phyloP scores from a whole-genome alignment of 37 sponge, comb jelly and placozoan species.

The Oopsacas minuta region DNA sequence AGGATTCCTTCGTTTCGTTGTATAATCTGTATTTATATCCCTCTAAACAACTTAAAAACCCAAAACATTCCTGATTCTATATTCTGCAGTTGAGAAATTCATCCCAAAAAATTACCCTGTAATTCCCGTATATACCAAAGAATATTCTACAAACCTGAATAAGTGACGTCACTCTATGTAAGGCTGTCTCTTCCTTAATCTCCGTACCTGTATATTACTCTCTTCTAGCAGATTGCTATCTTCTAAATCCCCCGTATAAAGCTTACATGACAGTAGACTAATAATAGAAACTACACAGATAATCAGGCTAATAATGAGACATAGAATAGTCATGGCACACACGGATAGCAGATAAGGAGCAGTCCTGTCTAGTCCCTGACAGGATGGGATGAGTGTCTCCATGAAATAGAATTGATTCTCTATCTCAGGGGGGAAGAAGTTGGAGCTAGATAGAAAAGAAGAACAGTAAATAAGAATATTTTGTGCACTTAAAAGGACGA shows the following conservation, averaged over 20 bases:
- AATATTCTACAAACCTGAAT: too few relatives aligned
- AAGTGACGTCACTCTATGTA: not conserved
- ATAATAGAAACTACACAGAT: not conserved
- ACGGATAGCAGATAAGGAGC: slow-evolving; percentile 1
- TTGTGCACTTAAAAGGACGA: too few relatives aligned
- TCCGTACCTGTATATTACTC: not conserved
- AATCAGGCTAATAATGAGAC: not conserved
- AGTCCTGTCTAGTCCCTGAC: not conserved
- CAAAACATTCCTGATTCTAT: too few relatives aligned
- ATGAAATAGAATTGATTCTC: not conserved
- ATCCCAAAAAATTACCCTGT: too few relatives aligned
- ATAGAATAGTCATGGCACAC: not conserved
- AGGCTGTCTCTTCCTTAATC: not conserved
- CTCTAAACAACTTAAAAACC: too few relatives aligned
- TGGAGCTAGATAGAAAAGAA: slow-evolving; percentile 3
- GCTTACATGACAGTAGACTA: not conserved
- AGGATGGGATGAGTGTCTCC: not conserved
- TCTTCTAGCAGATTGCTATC: not conserved
- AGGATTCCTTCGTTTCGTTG: too few relatives aligned
- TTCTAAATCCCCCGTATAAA: not conserved
- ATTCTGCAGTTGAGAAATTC: too few relatives aligned
- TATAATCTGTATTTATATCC: too few relatives aligned
- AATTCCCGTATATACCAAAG: too few relatives aligned
- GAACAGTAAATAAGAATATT: too few relatives aligned
- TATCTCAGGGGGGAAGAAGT: not conserved